Percentiles rank a stretch among this genome's conserved stretches.
Evolutionary conservation across 2,888 invertebrate species (phyloP).

Genomic region (Heliconius sara): DNA sequence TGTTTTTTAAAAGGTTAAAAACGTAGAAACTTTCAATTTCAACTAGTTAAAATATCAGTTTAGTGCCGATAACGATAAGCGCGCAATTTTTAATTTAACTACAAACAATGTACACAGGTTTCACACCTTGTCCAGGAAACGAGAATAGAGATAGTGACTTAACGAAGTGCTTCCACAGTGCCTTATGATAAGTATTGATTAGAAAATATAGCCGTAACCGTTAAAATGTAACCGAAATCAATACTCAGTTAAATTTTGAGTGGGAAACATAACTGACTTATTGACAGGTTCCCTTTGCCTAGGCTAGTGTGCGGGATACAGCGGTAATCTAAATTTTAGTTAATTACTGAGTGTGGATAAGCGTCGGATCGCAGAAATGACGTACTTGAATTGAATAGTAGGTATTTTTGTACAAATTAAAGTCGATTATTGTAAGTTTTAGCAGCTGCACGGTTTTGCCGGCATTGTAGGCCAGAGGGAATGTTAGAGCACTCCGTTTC

Average conservation of each 20-base stretch:
- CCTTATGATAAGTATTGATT: constrained; percentile 40
- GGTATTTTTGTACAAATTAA: too few relatives aligned
- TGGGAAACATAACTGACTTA: too few relatives aligned
- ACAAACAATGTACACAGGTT: constrained; percentile 44
- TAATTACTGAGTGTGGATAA: neutral
- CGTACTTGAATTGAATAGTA: neutral
- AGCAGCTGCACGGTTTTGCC: neutral
- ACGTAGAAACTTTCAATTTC: constrained; percentile 15
- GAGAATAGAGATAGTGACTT: constrained; percentile 64
- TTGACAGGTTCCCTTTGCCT: too few relatives aligned
- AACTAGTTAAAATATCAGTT: constrained; percentile 21
- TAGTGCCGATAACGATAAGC: constrained; percentile 1
- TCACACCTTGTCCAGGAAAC: constrained; percentile 57
- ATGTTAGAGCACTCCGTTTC: too few relatives aligned
- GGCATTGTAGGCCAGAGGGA: neutral
- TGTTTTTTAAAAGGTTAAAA: constrained; percentile 2
- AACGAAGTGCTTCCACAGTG: constrained; percentile 45
- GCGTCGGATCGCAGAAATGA: neutral
- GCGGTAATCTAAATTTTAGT: neutral
- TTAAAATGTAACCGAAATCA: neutral
- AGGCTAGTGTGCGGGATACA: too few relatives aligned
- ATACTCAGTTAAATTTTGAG: neutral
- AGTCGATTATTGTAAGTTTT: neutral
- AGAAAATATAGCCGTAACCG: constrained; percentile 11
- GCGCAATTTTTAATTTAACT: constrained; percentile 24